Base-by-base conservation (phyloP, 2,888 invertebrate genomes). In the Drosophila sordidula region DNA sequence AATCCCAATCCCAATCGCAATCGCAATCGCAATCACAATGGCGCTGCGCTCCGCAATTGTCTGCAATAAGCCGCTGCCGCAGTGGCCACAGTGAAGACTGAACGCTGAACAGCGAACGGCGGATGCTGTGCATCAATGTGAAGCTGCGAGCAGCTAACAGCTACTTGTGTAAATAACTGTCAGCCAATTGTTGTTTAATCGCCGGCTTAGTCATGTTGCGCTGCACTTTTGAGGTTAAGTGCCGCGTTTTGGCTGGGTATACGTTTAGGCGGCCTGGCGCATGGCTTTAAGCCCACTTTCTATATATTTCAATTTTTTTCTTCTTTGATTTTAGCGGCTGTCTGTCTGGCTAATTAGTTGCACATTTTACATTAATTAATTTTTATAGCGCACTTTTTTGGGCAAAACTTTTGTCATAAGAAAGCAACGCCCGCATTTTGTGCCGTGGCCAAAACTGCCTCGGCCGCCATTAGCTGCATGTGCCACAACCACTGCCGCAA, bases 151-250 rank as follows among this genome's bases (percentile, higher is more conserved):
- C 55, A 58, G 61, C 61, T 69, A 54, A 57, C 84, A 82, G 83
- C 70, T 77, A 83, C 87, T 86, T 88, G 85, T 84, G 88, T 88
- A 86, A 88, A 86, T 86, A 88, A 88, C 84, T 81, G 87, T 87
- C 86, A 87, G 86, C 87, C 89, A 87, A 87, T 87, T 87, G 86
- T 87, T 87, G 87, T 88, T 88, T 81, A 87, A 87, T 87, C 86
- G 89, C 73, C 87, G 75, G 86, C 88, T 86, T 88, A 88, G 75
- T 74, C 70, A 63, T 70, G 70, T 75, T 70, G 67, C 65, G 65
- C 32, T 65, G 61, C 70, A 68, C 68, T 70, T 72, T 79, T 88
- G 79, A 72, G 89, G 87, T 87, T 87, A 87, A 87, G 85, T 79
- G 87, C 77, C 58, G 12, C 12, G 34, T 12, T 34, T 34, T 34